Percentiles rank a stretch among this genome's conserved stretches.
Evolutionary conservation across 2,888 invertebrate genomes (phyloP).

Genomic region (Eupithecia exiguata): DNA sequence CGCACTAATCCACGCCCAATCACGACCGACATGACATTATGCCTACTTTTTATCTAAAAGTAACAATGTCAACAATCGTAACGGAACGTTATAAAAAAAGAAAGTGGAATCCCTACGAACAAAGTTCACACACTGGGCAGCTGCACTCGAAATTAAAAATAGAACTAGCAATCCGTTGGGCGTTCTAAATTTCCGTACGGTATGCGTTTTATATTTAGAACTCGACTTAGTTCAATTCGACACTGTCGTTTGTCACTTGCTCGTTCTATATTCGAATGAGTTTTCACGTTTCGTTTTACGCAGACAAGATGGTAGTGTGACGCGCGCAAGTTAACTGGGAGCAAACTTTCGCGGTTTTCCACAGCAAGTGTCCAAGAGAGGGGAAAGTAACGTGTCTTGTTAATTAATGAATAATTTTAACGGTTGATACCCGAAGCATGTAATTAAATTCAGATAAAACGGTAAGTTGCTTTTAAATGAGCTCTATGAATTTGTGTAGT

Average conservation of each 20-base stretch:
- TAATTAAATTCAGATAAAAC: slow-evolving; percentile 59
- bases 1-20: slow-evolving; percentile 63
- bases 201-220: slow-evolving; percentile 78
- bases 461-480: slow-evolving; percentile 29
- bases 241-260: slow-evolving; percentile 78
- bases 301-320: slow-evolving; percentile 52
- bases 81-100: slow-evolving; percentile 57
- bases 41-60: slow-evolving; percentile 45
- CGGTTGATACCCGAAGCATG: slow-evolving; percentile 57
- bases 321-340: slow-evolving; percentile 61
- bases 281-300: slow-evolving; percentile 54
- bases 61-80: slow-evolving; percentile 46
- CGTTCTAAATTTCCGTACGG: slow-evolving; percentile 80
- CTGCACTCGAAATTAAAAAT: slow-evolving; percentile 76
- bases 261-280: slow-evolving; percentile 63
- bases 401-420: slow-evolving; percentile 75
- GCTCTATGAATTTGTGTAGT: slow-evolving; percentile 19
- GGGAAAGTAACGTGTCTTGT: slow-evolving; percentile 75
- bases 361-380: slow-evolving; percentile 60
- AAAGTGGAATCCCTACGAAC: slow-evolving; percentile 69
- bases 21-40: slow-evolving; percentile 53
- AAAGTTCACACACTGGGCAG: slow-evolving; percentile 79
- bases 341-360: slow-evolving; percentile 79
- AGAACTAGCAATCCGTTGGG: slow-evolving; percentile 79
- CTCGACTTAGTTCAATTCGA: slow-evolving; percentile 79